Base-by-base conservation (phyloP, 2,113 vertebrate genomes). In the Lophius piscatorius region DNA sequence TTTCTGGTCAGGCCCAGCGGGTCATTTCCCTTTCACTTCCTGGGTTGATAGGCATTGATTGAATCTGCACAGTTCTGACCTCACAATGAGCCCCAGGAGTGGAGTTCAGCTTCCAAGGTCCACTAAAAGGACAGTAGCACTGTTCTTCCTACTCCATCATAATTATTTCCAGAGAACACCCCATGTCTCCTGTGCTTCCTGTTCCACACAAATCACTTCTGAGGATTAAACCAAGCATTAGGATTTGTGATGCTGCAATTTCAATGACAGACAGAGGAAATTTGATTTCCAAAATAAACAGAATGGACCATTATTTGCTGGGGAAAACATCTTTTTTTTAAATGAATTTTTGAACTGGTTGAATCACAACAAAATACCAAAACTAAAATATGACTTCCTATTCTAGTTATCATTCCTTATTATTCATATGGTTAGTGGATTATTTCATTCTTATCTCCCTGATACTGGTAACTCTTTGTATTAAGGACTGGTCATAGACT, bases 1-100 rank as follows among this genome's bases (percentile, higher is more conserved):
- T 49, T 61, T 18, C 55, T 42, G 40, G 20, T 63, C 41, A 47
- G 26, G 44, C 49, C 41, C 22, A 74, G 61, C 1, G 8, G 55
- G 56, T 74, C 44, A 78, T 87, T 83, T 87, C 45, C 70, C n/a
- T n/a, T n/a, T n/a, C n/a, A 80, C 67, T 64, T 52, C 52, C 71
- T 72, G 61, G 34, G 54, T 46, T 57, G 55, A 83, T 65, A 49
- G 48, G 5, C 55, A 74, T 67, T 87, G 78, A 87, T 71, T 83
- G 33, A 62, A 85, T 80, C 52, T 70, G 44, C 49, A 54, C 57
- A 74, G 44, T 63, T 78, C 57, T 67, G 55, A 69, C 56, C 54
- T 41, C 8, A 31, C 41, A 41, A 67, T 29, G 33, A 70, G 63
- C 51, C 78, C 63, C 76, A 58, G 28, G 59, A 79, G 74, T 70